These are phyloP conservation scores for Cryptoprocta ferox DNA, from an alignment of 2,797 vertebrate genomes.

Conservation along the genomic window DNA sequence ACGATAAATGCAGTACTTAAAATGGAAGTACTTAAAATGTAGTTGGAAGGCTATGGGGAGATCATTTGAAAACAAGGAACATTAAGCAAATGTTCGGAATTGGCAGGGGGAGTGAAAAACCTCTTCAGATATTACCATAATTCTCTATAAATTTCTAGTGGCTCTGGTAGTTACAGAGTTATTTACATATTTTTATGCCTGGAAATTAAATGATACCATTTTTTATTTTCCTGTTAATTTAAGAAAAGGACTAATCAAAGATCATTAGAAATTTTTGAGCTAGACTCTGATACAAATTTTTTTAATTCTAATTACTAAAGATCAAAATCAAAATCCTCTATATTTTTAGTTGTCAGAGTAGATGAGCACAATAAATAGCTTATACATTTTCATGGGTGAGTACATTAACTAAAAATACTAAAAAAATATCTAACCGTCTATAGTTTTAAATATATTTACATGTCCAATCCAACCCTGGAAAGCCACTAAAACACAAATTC, in stretches of 20 bases:
- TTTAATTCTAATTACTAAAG: constrained; percentile 82
- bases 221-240: constrained; percentile 83
- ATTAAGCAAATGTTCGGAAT: constrained; percentile 68
- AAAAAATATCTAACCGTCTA: constrained; percentile 77
- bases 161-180: constrained; percentile 70
- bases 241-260: constrained; percentile 85
- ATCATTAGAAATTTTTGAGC: constrained; percentile 84
- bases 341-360: constrained; percentile 78
- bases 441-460: constrained; percentile 84
- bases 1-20: background rate
- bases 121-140: constrained; percentile 76
- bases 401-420: constrained; percentile 82
- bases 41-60: background rate
- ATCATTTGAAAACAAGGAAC: constrained; percentile 78
- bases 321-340: constrained; percentile 79
- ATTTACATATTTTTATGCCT: constrained; percentile 81
- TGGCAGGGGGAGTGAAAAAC: constrained; percentile 55
- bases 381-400: constrained; percentile 85
- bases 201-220: constrained; percentile 79
- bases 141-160: constrained; percentile 78
- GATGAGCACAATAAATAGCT: constrained; percentile 82
- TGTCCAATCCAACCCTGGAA: constrained; percentile 81
- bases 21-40: constrained; percentile 9
- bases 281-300: constrained; percentile 81
- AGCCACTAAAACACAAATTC: constrained; percentile 87